Percentiles rank a stretch among this genome's conserved stretches.
These are phyloP conservation scores for Marronus borbonicus DNA, from an alignment of 2,888 invertebrate genomes.

Conservation along the genomic window DNA sequence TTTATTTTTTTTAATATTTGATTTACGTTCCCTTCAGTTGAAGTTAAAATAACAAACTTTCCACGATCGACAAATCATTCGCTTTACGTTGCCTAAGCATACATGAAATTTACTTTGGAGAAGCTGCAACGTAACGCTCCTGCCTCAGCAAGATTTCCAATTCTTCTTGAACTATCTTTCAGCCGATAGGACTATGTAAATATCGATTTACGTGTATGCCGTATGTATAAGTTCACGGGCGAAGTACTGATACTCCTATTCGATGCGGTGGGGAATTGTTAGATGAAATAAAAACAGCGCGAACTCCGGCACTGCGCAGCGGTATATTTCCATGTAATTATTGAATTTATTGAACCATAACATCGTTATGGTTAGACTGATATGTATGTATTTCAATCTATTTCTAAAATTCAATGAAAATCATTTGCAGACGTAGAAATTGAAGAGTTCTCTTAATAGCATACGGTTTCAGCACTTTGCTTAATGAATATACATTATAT, in stretches of 20 bases:
- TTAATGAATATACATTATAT: too few relatives aligned
- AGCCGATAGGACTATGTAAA: slow-evolving; percentile 8
- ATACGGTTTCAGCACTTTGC: too few relatives aligned
- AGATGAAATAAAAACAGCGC: background rate
- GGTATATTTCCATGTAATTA: too few relatives aligned
- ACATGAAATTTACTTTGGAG: slow-evolving; percentile 32
- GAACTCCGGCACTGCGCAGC: background rate
- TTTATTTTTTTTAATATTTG: background rate
- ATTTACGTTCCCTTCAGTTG: background rate
- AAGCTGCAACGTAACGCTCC: background rate
- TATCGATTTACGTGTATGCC: slow-evolving; percentile 6
- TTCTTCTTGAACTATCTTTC: background rate
- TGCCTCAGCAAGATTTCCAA: slow-evolving; percentile 12
- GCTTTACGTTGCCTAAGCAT: slow-evolving; percentile 15
- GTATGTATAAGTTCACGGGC: background rate
- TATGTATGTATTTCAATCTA: too few relatives aligned
- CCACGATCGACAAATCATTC: slow-evolving; percentile 20
- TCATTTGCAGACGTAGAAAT: too few relatives aligned
- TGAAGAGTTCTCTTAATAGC: too few relatives aligned
- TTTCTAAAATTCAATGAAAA: too few relatives aligned
- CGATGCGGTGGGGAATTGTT: background rate
- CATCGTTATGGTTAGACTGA: too few relatives aligned
- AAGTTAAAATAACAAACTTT: slow-evolving; percentile 14
- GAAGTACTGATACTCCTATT: background rate
- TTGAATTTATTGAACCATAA: too few relatives aligned